These are phyloP conservation scores for Drosophila multiciliata DNA, from an alignment of 2,888 invertebrate species.

Conservation along the genomic window DNA sequence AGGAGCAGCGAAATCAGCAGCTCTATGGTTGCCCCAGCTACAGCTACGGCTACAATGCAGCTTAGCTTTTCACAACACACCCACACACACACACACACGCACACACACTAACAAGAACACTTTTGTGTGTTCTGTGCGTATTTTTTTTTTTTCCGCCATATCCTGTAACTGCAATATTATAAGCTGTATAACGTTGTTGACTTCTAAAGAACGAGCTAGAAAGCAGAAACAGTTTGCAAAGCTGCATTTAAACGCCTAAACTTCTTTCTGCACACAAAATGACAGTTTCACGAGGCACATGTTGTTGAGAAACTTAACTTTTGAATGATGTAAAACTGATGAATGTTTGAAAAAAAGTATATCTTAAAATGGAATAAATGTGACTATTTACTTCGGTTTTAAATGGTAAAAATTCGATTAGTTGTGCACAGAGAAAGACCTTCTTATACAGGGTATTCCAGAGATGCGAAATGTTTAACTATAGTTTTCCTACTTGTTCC, in stretches of 20 bases:
- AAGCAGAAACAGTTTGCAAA: slow-evolving; percentile 4
- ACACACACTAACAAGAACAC: slow-evolving; percentile 7
- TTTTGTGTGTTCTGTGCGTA: background rate
- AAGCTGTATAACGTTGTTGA: slow-evolving; percentile 28
- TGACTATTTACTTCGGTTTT: background rate
- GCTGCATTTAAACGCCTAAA: slow-evolving; percentile 14
- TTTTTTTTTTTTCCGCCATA: slow-evolving; percentile 28
- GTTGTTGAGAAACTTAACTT: background rate
- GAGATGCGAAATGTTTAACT: background rate
- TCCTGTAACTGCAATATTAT: slow-evolving; percentile 41
- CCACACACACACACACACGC: slow-evolving; percentile 9
- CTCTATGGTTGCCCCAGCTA: slow-evolving; percentile 34
- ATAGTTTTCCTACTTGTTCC: slow-evolving; percentile 20
- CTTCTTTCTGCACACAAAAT: background rate
- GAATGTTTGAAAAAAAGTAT: background rate
- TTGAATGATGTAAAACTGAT: background rate
- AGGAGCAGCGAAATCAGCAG: slow-evolving; percentile 18
- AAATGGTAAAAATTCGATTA: background rate
- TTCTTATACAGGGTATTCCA: slow-evolving; percentile 15
- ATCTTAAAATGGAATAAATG: background rate
- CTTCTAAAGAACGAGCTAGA: background rate
- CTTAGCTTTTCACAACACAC: slow-evolving; percentile 26
- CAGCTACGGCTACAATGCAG: slow-evolving; percentile 24
- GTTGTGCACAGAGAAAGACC: background rate
- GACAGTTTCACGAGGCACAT: background rate